phyloP scores from a whole-genome alignment of 2,888 invertebrate genomes.

The Campoplex nolae region DNA sequence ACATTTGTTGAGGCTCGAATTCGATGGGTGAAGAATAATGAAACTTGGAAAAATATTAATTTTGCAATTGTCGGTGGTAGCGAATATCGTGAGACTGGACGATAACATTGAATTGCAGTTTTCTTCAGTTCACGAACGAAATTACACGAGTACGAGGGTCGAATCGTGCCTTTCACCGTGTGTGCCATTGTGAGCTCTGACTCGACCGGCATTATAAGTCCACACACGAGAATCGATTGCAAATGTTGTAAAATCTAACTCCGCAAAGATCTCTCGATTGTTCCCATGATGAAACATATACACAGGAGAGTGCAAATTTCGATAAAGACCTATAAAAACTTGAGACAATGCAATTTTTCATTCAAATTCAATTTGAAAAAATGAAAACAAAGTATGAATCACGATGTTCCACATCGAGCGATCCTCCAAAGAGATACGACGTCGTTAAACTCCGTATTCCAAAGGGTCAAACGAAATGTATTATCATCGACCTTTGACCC shows the following conservation, averaged over 20 bases:
- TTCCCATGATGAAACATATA: background rate
- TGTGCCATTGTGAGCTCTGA: constrained; percentile 34
- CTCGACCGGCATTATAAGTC: constrained; percentile 14
- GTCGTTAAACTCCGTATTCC: background rate
- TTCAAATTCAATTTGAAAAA: background rate
- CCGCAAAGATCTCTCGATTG: background rate
- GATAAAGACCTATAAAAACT: background rate
- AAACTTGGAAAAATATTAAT: background rate
- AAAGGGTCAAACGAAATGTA: background rate
- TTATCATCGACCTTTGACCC: background rate
- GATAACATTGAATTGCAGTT: constrained; percentile 49
- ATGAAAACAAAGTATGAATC: background rate
- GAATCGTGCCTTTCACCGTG: constrained; percentile 47
- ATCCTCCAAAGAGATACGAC: background rate
- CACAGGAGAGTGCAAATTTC: background rate
- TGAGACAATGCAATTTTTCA: background rate
- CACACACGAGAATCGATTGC: constrained; percentile 25
- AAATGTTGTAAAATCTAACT: background rate
- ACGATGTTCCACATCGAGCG: background rate
- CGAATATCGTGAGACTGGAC: constrained; percentile 36
- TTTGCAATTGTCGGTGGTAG: background rate
- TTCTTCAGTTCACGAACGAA: constrained; percentile 41
- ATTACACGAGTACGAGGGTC: constrained; percentile 35
- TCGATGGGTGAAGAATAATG: background rate
- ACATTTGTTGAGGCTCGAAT: background rate